These are phyloP conservation scores for Drosophila sechellia DNA, from an alignment of 1,140 invertebrate species.

Conservation along the genomic window DNA sequence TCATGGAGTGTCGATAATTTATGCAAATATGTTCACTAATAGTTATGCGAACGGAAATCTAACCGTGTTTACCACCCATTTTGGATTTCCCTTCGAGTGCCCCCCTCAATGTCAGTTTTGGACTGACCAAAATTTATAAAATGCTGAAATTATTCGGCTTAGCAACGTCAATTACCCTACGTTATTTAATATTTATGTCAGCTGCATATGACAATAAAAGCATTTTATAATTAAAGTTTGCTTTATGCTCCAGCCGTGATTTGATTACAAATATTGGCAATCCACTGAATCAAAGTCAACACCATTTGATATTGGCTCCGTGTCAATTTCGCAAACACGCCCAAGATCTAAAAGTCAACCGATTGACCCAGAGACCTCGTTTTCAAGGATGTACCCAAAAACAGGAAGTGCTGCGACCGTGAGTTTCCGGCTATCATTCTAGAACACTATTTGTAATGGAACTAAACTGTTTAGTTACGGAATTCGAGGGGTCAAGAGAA, in stretches of 20 bases:
- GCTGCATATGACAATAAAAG: slow-evolving; percentile 35
- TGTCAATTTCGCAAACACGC: slow-evolving; percentile 32
- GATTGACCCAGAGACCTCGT: slow-evolving; percentile 38
- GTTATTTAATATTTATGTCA: slow-evolving; percentile 57
- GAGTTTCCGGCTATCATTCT: neutral
- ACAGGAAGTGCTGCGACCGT: neutral
- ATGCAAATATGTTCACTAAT: slow-evolving; percentile 52
- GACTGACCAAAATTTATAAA: slow-evolving; percentile 44
- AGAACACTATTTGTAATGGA: neutral
- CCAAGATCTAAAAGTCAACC: slow-evolving; percentile 35
- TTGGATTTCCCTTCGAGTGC: slow-evolving; percentile 45
- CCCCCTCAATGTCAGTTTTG: slow-evolving; percentile 51
- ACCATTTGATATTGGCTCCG: slow-evolving; percentile 39
- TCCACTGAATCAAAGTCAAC: slow-evolving; percentile 15
- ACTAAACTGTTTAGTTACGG: no score
- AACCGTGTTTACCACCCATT: slow-evolving; percentile 23
- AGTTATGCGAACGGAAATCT: slow-evolving; percentile 46
- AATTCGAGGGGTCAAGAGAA: no score
- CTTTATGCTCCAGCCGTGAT: slow-evolving; percentile 53
- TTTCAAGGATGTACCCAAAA: neutral
- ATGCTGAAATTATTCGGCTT: slow-evolving; percentile 13
- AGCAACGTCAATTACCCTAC: slow-evolving; percentile 22
- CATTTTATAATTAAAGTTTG: slow-evolving; percentile 54
- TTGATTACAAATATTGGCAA: slow-evolving; percentile 48
- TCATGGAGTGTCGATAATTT: slow-evolving; percentile 58